phyloP scores from a whole-genome alignment of 2,113 vertebrate genomes.

The Argyrosomus japonicus region DNA sequence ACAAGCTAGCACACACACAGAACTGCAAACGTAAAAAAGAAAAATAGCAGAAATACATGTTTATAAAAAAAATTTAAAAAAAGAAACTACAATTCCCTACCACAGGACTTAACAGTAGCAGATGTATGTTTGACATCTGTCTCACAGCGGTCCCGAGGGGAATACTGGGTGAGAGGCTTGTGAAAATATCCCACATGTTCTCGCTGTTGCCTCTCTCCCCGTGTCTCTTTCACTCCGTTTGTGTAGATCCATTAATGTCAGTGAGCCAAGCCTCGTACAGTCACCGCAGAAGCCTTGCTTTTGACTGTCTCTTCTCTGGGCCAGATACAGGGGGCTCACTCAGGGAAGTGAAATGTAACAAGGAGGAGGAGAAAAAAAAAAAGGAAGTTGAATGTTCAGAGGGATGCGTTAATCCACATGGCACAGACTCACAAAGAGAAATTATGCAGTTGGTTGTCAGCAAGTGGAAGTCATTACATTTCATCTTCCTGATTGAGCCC shows the following conservation, averaged over 20 bases:
- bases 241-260: constrained; percentile 60
- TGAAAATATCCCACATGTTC: constrained; percentile 59
- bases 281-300: constrained; percentile 78
- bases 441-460: constrained; percentile 48
- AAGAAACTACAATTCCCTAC: constrained; percentile 40
- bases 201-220: constrained; percentile 49
- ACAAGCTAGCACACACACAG: constrained; percentile 54
- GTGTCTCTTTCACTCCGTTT: constrained; percentile 43
- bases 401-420: constrained; percentile 22
- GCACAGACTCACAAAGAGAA: constrained; percentile 32
- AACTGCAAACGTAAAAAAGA: constrained; percentile 40
- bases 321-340: constrained; percentile 71
- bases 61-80: constrained; percentile 13
- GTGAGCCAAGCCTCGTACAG: constrained; percentile 65
- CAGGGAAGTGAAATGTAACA: constrained; percentile 51
- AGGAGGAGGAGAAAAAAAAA: neutral
- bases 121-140: constrained; percentile 73
- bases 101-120: constrained; percentile 62
- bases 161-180: constrained; percentile 51
- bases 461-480: constrained; percentile 42
- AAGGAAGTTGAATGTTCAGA: constrained; percentile 44
- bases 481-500: constrained; percentile 69
- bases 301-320: constrained; percentile 72
- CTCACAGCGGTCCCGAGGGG: constrained; percentile 48
- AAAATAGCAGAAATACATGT: constrained; percentile 50